Base-by-base conservation (phyloP, 2,113 vertebrate species). In the Equus przewalskii region DNA sequence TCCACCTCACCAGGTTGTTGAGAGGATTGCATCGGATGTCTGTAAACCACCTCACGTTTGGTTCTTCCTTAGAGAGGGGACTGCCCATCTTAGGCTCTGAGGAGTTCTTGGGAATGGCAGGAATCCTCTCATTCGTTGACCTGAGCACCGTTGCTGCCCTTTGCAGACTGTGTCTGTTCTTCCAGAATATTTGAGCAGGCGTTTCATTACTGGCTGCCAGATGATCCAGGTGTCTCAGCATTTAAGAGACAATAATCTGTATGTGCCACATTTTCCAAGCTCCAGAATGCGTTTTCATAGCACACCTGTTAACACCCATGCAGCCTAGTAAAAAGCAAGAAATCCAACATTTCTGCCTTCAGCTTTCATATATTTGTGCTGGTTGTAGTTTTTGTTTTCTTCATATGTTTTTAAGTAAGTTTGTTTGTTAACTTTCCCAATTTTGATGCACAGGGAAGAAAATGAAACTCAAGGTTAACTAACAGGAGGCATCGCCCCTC, bases 321-420 rank as follows among this genome's bases (percentile, higher is more conserved):
- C n/a, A 65, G 6, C 64, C 14, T 56, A 28, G 70, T 18, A 16
- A 28, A 28, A 73, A 73, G 7, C 41, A 30, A 8, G 62, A 96
- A 18, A 7, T 28, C 54, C 64, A 6, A 22, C 41, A 9, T 46
- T 73, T 91, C 85, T 81, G 60, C 76, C 75, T 56, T 80, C 33
- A 44, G 30, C 44, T n/a, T 60, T 22, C 26, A 18, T 26, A 7
- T 36, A 13, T 54, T 80, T 64, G 8, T 56, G 22, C 8, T 70
- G 21, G 7, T 9, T 22, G 14, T 46, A 15, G 54, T 19, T 70
- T 81, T 41, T 65, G 28, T 69, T 58, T 87, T 88, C 33, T 58
- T 83, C 10, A 49, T 81, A 1, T 72, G 62, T 86, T 67, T 95
- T 78, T 11, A 94, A 78, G 46, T 89, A 85, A 94, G 54, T 81